These are phyloP conservation scores for Microcebus tavaratra DNA, from an alignment of 2,113 vertebrate species.

Conservation along the genomic window DNA sequence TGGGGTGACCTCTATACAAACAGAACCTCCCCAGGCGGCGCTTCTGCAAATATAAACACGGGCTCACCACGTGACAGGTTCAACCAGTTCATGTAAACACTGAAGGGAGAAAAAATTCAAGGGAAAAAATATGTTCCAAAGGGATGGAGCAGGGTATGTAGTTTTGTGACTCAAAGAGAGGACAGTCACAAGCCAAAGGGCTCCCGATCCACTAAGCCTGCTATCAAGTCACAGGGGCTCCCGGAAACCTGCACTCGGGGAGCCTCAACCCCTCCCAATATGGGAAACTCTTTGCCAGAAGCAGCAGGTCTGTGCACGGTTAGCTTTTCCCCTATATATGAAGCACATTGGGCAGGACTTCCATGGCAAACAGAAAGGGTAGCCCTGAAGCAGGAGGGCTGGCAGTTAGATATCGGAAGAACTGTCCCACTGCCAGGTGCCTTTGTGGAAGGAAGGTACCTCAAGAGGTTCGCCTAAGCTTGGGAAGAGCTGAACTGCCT, in stretches of 20 bases:
- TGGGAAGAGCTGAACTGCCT: neutral
- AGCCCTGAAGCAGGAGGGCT: neutral
- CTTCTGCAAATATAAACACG: slow-evolving; percentile 87
- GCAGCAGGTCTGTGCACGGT: neutral
- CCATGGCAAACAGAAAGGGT: neutral
- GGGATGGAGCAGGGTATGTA: neutral
- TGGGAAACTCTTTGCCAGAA: neutral
- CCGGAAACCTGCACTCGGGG: neutral
- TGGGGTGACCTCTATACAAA: slow-evolving; percentile 84
- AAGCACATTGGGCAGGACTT: neutral
- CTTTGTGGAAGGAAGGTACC: neutral
- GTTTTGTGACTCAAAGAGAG: neutral
- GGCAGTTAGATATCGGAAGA: neutral
- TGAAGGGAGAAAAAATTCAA: slow-evolving; percentile 72
- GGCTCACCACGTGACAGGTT: slow-evolving; percentile 81
- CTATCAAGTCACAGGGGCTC: neutral
- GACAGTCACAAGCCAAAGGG: neutral
- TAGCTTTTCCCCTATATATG: neutral
- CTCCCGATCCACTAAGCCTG: neutral
- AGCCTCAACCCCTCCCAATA: neutral
- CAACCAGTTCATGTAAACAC: slow-evolving; percentile 86
- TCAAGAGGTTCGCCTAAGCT: neutral
- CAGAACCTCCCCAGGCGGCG: slow-evolving; percentile 80
- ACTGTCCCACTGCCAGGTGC: neutral
- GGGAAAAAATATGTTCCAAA: slow-evolving; percentile 15